Evolutionary conservation across 2,113 vertebrate genomes (phyloP).

Genomic region (Mola mola): DNA sequence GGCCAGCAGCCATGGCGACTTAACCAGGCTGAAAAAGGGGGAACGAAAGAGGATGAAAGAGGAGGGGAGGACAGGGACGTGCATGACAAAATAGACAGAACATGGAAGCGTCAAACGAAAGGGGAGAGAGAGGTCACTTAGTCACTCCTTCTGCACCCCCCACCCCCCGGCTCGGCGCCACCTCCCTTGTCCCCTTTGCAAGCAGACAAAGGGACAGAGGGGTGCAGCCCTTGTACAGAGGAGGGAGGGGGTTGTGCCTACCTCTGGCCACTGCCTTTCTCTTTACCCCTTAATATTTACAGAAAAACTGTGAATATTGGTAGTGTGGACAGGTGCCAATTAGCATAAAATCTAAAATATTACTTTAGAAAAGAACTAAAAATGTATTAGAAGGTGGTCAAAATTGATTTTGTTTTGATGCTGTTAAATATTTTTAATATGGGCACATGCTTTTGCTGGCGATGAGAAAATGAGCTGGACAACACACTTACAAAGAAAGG

Average conservation of each 20-base stretch:
- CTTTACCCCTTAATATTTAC: slow-evolving; percentile 46
- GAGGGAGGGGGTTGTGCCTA: slow-evolving; percentile 56
- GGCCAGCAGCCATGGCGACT: slow-evolving; percentile 73
- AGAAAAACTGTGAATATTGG: slow-evolving; percentile 20
- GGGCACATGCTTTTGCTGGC: slow-evolving; percentile 15
- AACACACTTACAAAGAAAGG: slow-evolving; percentile 32
- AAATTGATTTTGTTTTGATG: too few relatives aligned
- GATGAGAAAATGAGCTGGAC: slow-evolving; percentile 19
- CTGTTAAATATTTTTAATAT: slow-evolving; percentile 23
- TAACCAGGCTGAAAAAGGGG: slow-evolving; percentile 76
- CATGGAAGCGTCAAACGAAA: slow-evolving; percentile 71
- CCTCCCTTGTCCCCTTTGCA: slow-evolving; percentile 69
- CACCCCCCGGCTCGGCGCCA: slow-evolving; percentile 18
- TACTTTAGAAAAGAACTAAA: too few relatives aligned
- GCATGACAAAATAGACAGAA: slow-evolving; percentile 73
- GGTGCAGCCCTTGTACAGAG: slow-evolving; percentile 71
- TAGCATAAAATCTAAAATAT: too few relatives aligned
- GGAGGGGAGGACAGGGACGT: slow-evolving; percentile 66
- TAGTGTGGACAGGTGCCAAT: not conserved
- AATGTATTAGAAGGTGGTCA: too few relatives aligned
- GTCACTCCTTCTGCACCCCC: slow-evolving; percentile 63
- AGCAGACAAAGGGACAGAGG: slow-evolving; percentile 79
- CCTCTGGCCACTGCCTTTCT: not conserved
- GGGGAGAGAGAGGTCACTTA: slow-evolving; percentile 79
- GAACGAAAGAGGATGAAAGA: slow-evolving; percentile 75